Percentiles rank a stretch among this genome's conserved stretches.
These are phyloP conservation scores for Callaeas wilsoni DNA, from an alignment of 2,113 vertebrate genomes.

Conservation along the genomic window DNA sequence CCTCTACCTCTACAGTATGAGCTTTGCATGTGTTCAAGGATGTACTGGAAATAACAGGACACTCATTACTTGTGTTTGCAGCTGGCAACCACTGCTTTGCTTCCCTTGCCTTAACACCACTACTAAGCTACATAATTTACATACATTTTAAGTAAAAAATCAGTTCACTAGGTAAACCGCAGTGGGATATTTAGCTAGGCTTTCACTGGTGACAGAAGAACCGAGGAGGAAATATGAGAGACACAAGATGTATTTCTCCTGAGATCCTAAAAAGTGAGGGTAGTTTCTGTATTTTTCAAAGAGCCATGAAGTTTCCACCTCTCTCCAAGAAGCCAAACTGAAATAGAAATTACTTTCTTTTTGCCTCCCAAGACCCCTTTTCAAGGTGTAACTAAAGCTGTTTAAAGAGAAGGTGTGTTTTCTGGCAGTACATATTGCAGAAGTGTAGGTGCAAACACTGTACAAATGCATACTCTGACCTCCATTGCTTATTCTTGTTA, in stretches of 20 bases:
- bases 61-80: not conserved
- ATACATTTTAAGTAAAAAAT: not conserved
- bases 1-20: not conserved
- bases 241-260: not conserved
- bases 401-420: not conserved
- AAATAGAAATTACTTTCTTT: not conserved
- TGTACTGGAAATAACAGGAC: not conserved
- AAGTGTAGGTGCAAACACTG: not conserved
- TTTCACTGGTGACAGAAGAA: not conserved
- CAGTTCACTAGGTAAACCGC: not conserved
- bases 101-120: not conserved
- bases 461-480: not conserved
- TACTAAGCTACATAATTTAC: not conserved
- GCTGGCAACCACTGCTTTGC: not conserved
- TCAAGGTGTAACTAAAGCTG: not conserved
- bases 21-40: not conserved
- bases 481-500: not conserved
- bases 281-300: not conserved
- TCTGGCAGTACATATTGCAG: not conserved
- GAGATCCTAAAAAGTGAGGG: not conserved
- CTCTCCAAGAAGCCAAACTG: not conserved
- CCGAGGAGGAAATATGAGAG: not conserved
- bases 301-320: not conserved
- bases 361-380: not conserved
- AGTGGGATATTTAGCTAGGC: not conserved